phyloP scores from a whole-genome alignment of 2,797 vertebrate genomes.

The Hephaestus fuliginosus region DNA sequence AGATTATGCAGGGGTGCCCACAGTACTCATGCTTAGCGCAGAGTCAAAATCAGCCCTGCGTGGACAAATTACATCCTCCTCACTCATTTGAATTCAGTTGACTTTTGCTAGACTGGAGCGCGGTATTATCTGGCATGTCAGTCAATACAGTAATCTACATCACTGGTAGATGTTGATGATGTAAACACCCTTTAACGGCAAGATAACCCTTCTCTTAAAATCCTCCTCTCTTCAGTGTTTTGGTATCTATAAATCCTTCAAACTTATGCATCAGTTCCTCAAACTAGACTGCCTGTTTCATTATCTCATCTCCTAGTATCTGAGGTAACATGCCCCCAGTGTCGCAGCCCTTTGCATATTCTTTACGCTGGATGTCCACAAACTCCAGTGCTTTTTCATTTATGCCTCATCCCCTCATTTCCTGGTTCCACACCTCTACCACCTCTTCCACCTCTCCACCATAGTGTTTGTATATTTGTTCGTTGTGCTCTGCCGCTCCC shows the following conservation, averaged over 20 bases:
- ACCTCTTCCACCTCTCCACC: constrained; percentile 36
- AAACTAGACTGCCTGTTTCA: not conserved
- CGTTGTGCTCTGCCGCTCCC: constrained; percentile 67
- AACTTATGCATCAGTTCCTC: fast-evolving
- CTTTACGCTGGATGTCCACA: constrained; percentile 1
- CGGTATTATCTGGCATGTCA: not conserved
- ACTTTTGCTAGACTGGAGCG: not conserved
- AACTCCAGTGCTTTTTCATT: constrained; percentile 31
- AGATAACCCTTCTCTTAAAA: not conserved
- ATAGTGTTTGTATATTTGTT: constrained; percentile 66
- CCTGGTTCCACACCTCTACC: constrained; percentile 36
- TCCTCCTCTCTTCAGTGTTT: not conserved
- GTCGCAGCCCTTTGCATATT: not conserved
- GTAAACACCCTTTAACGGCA: fast-evolving
- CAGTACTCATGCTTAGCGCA: not conserved
- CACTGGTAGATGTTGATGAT: not conserved
- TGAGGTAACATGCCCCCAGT: not conserved
- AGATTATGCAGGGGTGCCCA: not conserved
- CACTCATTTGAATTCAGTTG: not conserved
- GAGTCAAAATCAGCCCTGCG: not conserved
- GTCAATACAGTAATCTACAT: not conserved
- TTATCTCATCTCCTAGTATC: not conserved
- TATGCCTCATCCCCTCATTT: constrained; percentile 19
- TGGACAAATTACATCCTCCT: not conserved
- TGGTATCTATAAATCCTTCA: not conserved